Evolutionary conservation across 2,888 invertebrate genomes (phyloP), one percentile per base, ranked within the genome.

Genomic region (Trachelus tabidus): DNA sequence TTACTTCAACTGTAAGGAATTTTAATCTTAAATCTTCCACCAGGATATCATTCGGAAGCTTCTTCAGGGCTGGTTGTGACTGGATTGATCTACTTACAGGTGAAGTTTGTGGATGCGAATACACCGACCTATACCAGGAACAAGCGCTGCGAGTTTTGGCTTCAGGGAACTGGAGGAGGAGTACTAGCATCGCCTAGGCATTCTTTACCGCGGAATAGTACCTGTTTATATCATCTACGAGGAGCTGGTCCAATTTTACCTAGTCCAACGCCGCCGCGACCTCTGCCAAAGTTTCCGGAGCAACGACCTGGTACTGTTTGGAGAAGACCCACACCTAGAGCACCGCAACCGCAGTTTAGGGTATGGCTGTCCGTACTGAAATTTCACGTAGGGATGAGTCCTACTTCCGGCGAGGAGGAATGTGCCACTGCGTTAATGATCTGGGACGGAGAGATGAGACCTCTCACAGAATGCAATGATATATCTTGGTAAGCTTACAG

Each of bases 351-450:
- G 9, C 93, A 96, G 82, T 97, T 96, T 89, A 94, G 95, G 83
- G 96, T 97, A 11, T 97, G 97, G 97, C 93, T 97, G 84, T 96
- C 97, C 11, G 95, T 97, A 85, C 93, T 97, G 84, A 97, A 97
- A 92, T 97, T 97, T 92, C 96, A 97, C 92, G 95, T 96, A 84
- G 95, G 95, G 82, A 94, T 94, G 78, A 94, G 94, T 87, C 94
- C 95, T 11, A 94, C 95, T 86, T 94, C 95, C 83, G 94, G 94
- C 81, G 95, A 95, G 87, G 95, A 96, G 90, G 95, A 96, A 85
- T 97, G 97, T 90, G 94, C 95, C 71, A 96, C 96, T 82, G 96
- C 96, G 92, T 92, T 97, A 85, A 96, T 96, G 92, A 95, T 97
- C 84, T 97, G 97, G 97, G 97, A 97, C 89, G 97, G 97, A 3